Conservation (phyloP, 2,113 vertebrate species). For the Pangasianodon gigas region DNA sequence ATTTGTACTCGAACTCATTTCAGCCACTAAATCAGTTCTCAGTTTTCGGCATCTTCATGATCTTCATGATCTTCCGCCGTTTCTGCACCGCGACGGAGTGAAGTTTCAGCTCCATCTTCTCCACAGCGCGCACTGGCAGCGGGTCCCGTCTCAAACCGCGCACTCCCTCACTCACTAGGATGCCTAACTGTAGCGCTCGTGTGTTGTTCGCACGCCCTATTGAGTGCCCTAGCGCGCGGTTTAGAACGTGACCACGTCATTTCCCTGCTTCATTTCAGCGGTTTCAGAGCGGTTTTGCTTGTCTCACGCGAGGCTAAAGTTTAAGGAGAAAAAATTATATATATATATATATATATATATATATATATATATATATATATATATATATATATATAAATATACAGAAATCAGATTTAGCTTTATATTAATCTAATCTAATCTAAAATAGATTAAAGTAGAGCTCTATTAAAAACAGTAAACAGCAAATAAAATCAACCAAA, state of each 20-base stretch:
- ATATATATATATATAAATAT: too few relatives aligned
- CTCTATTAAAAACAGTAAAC: not conserved
- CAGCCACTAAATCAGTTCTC: too few relatives aligned
- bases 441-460: not conserved
- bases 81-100: not conserved
- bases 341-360: too few relatives aligned
- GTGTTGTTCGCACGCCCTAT: too few relatives aligned
- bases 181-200: not conserved
- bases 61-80: not conserved
- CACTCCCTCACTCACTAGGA: not conserved
- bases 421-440: not conserved
- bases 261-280: not conserved
- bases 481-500: not conserved
- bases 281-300: not conserved
- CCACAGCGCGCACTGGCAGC: too few relatives aligned
- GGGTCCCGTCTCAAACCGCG: not conserved
- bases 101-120: not conserved
- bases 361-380: too few relatives aligned
- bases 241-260: not conserved
- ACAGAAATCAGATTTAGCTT: not conserved
- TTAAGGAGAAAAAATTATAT: not conserved
- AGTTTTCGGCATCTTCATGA: too few relatives aligned
- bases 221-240: not conserved
- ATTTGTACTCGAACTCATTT: not conserved
- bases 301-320: not conserved